Percentiles rank a stretch among this genome's conserved stretches.
These are phyloP conservation scores for Coboldia fuscipes DNA, from an alignment of 1,140 invertebrate species.

Conservation along the genomic window DNA sequence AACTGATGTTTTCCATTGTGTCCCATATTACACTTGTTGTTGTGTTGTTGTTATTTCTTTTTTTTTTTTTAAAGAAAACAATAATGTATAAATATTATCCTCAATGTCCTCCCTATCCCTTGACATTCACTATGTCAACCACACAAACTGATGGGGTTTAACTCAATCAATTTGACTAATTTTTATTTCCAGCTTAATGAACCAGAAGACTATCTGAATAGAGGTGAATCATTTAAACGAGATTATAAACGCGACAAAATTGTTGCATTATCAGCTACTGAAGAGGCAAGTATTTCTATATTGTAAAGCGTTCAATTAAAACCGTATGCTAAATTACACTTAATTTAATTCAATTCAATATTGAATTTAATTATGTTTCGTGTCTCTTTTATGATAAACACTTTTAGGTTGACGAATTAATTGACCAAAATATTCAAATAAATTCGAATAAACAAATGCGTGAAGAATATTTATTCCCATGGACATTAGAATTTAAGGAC, in stretches of 20 bases:
- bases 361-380: neutral
- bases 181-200: constrained; percentile 11
- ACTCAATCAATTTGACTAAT: neutral
- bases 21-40: neutral
- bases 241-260: constrained; percentile 12
- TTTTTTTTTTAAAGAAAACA: no score
- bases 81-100: neutral
- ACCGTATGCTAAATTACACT: neutral
- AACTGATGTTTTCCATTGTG: neutral
- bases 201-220: constrained; percentile 14
- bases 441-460: constrained; percentile 82
- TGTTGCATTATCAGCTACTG: constrained; percentile 14
- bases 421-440: constrained; percentile 78
- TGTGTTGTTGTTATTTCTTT: no score
- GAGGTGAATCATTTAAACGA: constrained; percentile 14
- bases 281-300: constrained; percentile 8
- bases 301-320: neutral
- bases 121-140: no score
- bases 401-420: constrained; percentile 61
- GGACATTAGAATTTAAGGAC: constrained; percentile 71
- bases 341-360: neutral
- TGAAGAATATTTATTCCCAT: constrained; percentile 62
- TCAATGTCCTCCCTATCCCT: no score
- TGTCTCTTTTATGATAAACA: no score
- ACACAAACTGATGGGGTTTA: no score